Evolutionary conservation across 2,797 vertebrate genomes (phyloP).

Genomic region (Lindbergichthys nudifrons): DNA sequence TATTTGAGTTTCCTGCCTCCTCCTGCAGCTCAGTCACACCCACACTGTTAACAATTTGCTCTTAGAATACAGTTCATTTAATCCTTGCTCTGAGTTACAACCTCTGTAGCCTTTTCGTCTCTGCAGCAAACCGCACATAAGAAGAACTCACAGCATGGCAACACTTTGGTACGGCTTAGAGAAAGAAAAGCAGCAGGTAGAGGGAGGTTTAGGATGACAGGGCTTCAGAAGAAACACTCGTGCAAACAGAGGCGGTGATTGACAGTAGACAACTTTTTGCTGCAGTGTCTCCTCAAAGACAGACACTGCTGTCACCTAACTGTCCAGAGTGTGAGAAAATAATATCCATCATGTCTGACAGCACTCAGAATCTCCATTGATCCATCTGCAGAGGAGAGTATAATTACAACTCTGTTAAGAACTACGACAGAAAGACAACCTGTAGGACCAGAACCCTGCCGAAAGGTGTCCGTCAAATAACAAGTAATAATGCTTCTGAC

Average conservation of each 20-base stretch:
- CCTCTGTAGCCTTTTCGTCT: constrained; percentile 10
- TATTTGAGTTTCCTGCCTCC: constrained; percentile 1
- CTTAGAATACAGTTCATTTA: constrained; percentile 6
- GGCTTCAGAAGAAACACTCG: constrained; percentile 41
- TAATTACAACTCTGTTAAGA: constrained; percentile 64
- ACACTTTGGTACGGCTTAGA: constrained; percentile 17
- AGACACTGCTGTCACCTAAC: constrained; percentile 54
- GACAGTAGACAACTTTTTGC: constrained; percentile 60
- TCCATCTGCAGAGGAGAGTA: constrained; percentile 44
- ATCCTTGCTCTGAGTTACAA: constrained; percentile 15
- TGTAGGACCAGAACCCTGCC: constrained; percentile 10
- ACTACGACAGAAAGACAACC: constrained; percentile 25
- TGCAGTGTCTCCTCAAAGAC: constrained; percentile 50
- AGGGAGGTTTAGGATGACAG: constrained; percentile 26
- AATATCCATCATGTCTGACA: constrained; percentile 70
- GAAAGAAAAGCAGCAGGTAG: constrained; percentile 41
- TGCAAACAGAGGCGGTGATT: constrained; percentile 44
- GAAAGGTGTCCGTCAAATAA: not conserved
- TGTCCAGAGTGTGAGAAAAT: constrained; percentile 48
- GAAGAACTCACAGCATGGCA: constrained; percentile 9
- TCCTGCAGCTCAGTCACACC: constrained; percentile 7
- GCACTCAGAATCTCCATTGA: constrained; percentile 50
- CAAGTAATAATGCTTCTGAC: constrained; percentile 5
- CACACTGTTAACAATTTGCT: constrained; percentile 19
- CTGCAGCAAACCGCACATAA: constrained; percentile 23